These are phyloP conservation scores for Takifugu ocellatus DNA, from an alignment of 2,797 vertebrate species.

Conservation along the genomic window DNA sequence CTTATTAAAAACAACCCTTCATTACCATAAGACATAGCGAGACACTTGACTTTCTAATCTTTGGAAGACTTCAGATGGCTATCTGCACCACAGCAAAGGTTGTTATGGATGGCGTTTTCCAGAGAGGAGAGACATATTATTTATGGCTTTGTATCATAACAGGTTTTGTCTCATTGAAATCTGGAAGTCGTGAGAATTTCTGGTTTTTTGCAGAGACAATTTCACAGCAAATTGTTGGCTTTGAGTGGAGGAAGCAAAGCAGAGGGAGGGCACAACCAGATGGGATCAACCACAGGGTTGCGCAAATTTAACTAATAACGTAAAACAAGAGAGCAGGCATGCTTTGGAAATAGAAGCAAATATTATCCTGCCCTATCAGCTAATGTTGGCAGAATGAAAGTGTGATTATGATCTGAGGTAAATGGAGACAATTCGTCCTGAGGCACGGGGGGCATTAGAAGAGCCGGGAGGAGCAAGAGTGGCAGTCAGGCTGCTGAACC, in stretches of 20 bases:
- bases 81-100: slow-evolving; percentile 51
- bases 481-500: too few species aligned
- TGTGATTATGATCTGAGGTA: slow-evolving; percentile 39
- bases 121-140: slow-evolving; percentile 13
- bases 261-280: slow-evolving; percentile 38
- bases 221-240: slow-evolving; percentile 43
- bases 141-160: slow-evolving; percentile 39
- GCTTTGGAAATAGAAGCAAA: slow-evolving; percentile 8
- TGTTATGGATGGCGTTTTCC: slow-evolving; percentile 35
- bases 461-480: slow-evolving; percentile 29
- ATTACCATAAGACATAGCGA: slow-evolving; percentile 75
- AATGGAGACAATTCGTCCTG: slow-evolving; percentile 36
- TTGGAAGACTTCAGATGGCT: slow-evolving; percentile 58
- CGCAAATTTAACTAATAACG: slow-evolving; percentile 28
- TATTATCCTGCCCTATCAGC: slow-evolving; percentile 20
- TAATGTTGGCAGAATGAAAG: slow-evolving; percentile 23
- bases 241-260: slow-evolving; percentile 27
- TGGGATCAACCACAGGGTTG: slow-evolving; percentile 38
- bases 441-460: slow-evolving; percentile 29
- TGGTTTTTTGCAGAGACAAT: slow-evolving; percentile 49
- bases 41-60: slow-evolving; percentile 73
- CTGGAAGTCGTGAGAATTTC: slow-evolving; percentile 46
- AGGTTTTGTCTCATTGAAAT: slow-evolving; percentile 58
- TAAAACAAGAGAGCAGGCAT: slow-evolving; percentile 21
- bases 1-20: slow-evolving; percentile 74